Evolutionary conservation across 53 echinoderm and acorn worm species (phyloP).

Genomic region (Henricia sp.): DNA sequence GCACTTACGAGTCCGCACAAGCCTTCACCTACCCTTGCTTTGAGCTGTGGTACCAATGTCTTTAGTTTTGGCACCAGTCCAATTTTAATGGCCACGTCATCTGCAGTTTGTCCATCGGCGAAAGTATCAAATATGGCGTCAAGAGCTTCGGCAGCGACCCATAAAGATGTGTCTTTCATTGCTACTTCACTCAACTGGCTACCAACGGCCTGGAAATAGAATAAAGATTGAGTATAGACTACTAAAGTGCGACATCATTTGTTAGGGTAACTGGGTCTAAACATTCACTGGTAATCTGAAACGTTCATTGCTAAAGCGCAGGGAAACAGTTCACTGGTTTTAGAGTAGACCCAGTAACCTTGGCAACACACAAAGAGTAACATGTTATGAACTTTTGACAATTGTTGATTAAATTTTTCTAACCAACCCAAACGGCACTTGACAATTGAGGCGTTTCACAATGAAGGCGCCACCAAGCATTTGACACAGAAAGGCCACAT

Average conservation of each 20-base stretch:
- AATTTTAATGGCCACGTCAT: conserved; percentile 81
- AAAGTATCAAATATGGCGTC: conserved; percentile 98
- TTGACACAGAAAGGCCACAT: too few relatives aligned
- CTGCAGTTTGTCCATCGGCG: conserved; percentile 87
- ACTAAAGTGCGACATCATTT: not conserved
- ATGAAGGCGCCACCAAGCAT: too few relatives aligned
- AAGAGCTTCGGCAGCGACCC: conserved; percentile 94
- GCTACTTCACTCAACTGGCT: conserved; percentile 84
- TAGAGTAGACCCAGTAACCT: too few relatives aligned
- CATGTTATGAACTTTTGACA: too few relatives aligned
- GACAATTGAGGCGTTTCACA: too few relatives aligned
- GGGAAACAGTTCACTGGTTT: too few relatives aligned
- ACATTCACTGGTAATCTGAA: too few relatives aligned
- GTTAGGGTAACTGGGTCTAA: too few relatives aligned
- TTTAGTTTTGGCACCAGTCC: conserved; percentile 82
- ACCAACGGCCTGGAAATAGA: conserved; percentile 79
- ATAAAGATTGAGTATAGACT: not conserved
- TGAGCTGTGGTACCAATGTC: conserved; percentile 84
- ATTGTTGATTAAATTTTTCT: too few relatives aligned
- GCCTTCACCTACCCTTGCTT: conserved; percentile 79
- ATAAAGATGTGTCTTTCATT: conserved; percentile 86
- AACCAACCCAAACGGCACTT: too few relatives aligned
- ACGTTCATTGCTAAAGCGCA: too few relatives aligned
- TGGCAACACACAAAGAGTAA: too few relatives aligned
- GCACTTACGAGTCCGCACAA: not conserved